phyloP scores from a whole-genome alignment of 2,797 vertebrate genomes.

The Labeo calbasu region DNA sequence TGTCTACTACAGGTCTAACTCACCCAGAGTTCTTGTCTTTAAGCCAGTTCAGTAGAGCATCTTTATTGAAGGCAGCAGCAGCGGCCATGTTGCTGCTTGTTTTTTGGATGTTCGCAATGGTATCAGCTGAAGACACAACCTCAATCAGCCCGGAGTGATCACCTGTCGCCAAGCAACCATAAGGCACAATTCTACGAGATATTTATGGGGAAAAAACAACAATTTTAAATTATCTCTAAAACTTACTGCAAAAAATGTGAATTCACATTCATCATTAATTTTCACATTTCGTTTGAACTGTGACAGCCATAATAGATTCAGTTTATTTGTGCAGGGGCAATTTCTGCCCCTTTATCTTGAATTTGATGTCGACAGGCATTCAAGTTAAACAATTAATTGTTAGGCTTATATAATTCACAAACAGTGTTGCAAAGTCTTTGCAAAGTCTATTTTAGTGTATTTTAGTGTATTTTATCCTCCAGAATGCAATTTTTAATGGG shows the following conservation, averaged over 20 bases:
- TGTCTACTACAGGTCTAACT: neutral
- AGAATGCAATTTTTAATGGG: too few relatives aligned
- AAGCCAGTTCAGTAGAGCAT: conserved; percentile 97
- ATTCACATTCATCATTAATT: neutral
- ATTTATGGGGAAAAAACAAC: neutral
- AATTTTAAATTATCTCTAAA: too few relatives aligned
- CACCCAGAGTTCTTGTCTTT: conserved; percentile 96
- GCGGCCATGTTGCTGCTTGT: conserved; percentile 97
- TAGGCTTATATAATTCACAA: neutral
- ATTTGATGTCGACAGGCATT: neutral
- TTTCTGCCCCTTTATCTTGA: neutral
- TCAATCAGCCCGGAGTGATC: conserved; percentile 96
- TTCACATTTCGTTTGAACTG: neutral
- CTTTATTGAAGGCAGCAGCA: conserved; percentile 97
- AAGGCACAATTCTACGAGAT: conserved; percentile 88
- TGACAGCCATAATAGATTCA: neutral
- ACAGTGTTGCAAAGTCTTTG: too few relatives aligned
- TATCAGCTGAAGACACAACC: conserved; percentile 93
- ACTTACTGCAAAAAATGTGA: too few relatives aligned
- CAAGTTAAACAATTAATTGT: neutral
- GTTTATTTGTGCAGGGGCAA: neutral
- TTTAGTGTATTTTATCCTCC: too few relatives aligned
- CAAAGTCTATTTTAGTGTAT: too few relatives aligned
- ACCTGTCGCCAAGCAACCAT: conserved; percentile 97
- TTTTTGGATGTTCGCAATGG: conserved; percentile 98